phyloP scores from a whole-genome alignment of 2,888 invertebrate species.

The Minunthozetes semirufus region DNA sequence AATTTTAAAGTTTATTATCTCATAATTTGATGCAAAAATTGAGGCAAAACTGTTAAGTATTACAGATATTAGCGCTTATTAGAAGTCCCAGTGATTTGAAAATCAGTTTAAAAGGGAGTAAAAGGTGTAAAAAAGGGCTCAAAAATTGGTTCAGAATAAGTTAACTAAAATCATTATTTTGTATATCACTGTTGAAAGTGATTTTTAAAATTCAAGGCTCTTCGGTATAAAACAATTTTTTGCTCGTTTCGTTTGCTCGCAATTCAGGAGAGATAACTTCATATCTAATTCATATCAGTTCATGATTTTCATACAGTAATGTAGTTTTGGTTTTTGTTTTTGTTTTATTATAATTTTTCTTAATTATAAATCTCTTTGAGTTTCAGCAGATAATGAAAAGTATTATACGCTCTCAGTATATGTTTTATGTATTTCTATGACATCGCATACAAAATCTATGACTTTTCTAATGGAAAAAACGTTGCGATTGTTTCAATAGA shows the following conservation, averaged over 20 bases:
- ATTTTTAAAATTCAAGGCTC: background rate
- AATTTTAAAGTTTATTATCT: too few species aligned
- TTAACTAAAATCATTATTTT: too few species aligned
- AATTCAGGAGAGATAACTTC: background rate
- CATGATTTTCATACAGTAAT: background rate
- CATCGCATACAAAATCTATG: too few species aligned
- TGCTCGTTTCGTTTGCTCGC: background rate
- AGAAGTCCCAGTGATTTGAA: too few species aligned
- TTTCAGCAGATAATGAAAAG: background rate
- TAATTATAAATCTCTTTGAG: constrained; percentile 6
- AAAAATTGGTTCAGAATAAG: too few species aligned
- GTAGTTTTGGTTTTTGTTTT: background rate
- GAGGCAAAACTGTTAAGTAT: too few species aligned
- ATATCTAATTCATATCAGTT: constrained; percentile 6
- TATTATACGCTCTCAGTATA: background rate
- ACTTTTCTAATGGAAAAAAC: too few species aligned
- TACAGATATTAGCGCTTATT: too few species aligned
- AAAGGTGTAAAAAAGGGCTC: too few species aligned
- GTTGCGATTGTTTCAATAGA: too few species aligned
- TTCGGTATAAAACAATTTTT: background rate
- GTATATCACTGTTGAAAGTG: background rate
- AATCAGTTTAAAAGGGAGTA: too few species aligned
- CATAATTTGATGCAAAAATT: too few species aligned
- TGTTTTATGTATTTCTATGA: background rate
- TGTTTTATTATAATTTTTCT: background rate